Base-by-base conservation (phyloP, 2,888 invertebrate species). In the Tanypteryx hageni region DNA sequence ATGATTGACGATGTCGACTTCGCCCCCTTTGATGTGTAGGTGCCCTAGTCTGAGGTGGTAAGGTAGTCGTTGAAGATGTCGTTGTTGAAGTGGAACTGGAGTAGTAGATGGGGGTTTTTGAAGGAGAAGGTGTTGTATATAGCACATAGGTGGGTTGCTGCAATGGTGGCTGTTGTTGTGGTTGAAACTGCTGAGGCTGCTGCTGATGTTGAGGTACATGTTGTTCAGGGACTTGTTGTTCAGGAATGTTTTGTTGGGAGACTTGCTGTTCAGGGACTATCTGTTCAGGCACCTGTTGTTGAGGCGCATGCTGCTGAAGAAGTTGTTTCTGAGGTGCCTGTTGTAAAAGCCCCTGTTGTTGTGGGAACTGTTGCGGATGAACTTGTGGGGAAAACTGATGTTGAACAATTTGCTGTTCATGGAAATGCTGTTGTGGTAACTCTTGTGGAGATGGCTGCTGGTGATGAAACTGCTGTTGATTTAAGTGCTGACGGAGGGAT, bases 351-450 rank as follows among this genome's bases (percentile, higher is more conserved):
- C 94, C 81, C 85, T 93, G 93, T 89, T 93, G 92, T 92, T 61
- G 91, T 22, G 57, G 82, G 82, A 93, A 85, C 89, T 83, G 76
- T 84, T 83, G 94, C 93, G 83, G 94, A 94, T 94, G 95, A 95
- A 0, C 95, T 95, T 92, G 94, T 95, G 94, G 82, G 93, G 94
- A 14, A 57, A 83, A 93, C 56, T n/a, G 93, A 82, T 56, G 93
- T 16, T 68, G 92, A 31, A n/a, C 56, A 27, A 31, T 61, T 68
- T 89, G 92, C 14, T 91, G 61, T 22, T 44, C 89, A 56, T 83
- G 92, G 22, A 56, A 82, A 27, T 82, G n/a, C 22, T 18, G 92
- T 68, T 89, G 14, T 27, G 83, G 61, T 85, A 56, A 8, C 31
- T 56, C 59, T 27, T 58, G 82, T 56, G 44, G 91, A 58, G 91